These are phyloP conservation scores for Natator depressus DNA, from an alignment of 2,113 vertebrate species.

Conservation along the genomic window DNA sequence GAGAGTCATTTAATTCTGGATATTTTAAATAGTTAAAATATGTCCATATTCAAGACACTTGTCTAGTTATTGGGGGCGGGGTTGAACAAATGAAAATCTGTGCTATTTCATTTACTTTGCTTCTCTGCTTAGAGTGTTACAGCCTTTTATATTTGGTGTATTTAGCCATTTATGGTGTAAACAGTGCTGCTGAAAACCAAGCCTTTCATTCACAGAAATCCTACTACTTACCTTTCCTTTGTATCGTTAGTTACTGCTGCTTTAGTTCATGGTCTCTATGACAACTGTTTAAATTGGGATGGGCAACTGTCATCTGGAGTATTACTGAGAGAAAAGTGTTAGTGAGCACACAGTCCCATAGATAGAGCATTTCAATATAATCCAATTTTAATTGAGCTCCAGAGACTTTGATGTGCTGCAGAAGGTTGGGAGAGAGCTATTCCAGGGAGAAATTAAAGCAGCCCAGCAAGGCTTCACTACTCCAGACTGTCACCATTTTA, in stretches of 20 bases:
- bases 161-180: conserved; percentile 58
- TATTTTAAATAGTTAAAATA: conserved; percentile 47
- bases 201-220: conserved; percentile 78
- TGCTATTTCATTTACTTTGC: conserved; percentile 35
- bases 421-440: conserved; percentile 93
- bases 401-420: conserved; percentile 95
- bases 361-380: conserved; percentile 96
- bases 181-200: conserved; percentile 51
- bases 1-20: conserved; percentile 14
- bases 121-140: conserved; percentile 13
- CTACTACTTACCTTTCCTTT: conserved; percentile 83
- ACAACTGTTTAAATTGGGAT: conserved; percentile 96
- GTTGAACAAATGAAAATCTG: conserved; percentile 11
- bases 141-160: conserved; percentile 41
- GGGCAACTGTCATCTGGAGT: conserved; percentile 95
- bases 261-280: conserved; percentile 91
- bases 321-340: conserved; percentile 91
- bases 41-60: conserved; percentile 5
- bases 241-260: conserved; percentile 77
- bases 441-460: conserved; percentile 99
- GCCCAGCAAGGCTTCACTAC: conserved; percentile 84
- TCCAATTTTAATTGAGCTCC: conserved; percentile 99
- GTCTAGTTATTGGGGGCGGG: neutral
- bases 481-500: conserved; percentile 92
- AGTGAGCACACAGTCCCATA: conserved; percentile 87